Percentiles rank a stretch among this genome's conserved stretches.
Evolutionary conservation across 2,113 vertebrate species (phyloP).

Genomic region (Asarcornis scutulata): DNA sequence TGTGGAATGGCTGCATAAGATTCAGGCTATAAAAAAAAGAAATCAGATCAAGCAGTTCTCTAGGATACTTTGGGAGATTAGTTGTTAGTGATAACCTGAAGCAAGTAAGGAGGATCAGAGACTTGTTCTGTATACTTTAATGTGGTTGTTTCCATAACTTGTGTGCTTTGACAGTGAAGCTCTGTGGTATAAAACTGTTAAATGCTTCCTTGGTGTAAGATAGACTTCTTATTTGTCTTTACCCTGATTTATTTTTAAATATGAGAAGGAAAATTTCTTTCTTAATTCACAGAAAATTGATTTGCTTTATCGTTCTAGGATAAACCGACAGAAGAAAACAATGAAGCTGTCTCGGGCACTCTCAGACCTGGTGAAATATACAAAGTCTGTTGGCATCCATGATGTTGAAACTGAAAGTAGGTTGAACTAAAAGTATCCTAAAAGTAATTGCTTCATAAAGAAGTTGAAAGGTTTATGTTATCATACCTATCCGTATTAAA

Average conservation of each 20-base stretch:
- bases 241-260: background rate
- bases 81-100: background rate
- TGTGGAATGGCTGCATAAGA: background rate
- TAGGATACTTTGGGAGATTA: background rate
- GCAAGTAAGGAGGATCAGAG: background rate
- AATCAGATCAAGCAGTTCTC: background rate
- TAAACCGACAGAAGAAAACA: constrained; percentile 88
- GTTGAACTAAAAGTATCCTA: background rate
- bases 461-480: background rate
- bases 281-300: background rate
- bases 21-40: background rate
- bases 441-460: background rate
- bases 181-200: background rate
- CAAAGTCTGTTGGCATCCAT: constrained; percentile 89
- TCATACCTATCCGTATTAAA: background rate
- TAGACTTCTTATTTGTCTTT: background rate
- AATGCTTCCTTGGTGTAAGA: background rate
- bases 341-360: constrained; percentile 95
- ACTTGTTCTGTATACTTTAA: background rate
- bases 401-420: constrained; percentile 92
- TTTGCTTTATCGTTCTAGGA: constrained; percentile 48
- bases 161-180: background rate
- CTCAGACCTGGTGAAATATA: constrained; percentile 97
- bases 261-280: background rate
- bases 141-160: background rate